These are phyloP conservation scores for Eupithecia exiguata DNA, from an alignment of 2,888 invertebrate species.

Conservation along the genomic window DNA sequence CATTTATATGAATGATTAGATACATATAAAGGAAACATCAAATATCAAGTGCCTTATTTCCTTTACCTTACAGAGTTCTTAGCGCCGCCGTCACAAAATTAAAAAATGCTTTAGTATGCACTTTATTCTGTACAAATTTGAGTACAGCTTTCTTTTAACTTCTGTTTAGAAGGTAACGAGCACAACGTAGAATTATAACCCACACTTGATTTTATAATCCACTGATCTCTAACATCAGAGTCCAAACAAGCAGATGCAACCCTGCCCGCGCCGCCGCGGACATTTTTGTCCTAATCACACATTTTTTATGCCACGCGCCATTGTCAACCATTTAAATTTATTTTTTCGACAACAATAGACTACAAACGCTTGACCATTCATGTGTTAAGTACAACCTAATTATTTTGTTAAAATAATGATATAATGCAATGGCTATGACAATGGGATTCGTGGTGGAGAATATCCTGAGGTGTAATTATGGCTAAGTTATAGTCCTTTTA, in stretches of 20 bases:
- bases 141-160: no score
- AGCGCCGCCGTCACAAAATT: no score
- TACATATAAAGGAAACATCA: no score
- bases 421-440: slow-evolving; percentile 54
- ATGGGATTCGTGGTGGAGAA: slow-evolving; percentile 55
- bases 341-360: slow-evolving; percentile 63
- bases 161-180: background rate
- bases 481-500: slow-evolving; percentile 37
- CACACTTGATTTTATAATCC: slow-evolving; percentile 23
- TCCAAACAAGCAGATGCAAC: slow-evolving; percentile 61
- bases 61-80: no score
- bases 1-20: no score
- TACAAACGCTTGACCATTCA: slow-evolving; percentile 64
- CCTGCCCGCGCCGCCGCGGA: slow-evolving; percentile 47
- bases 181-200: slow-evolving; percentile 7
- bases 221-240: slow-evolving; percentile 16
- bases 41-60: no score
- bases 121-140: no score
- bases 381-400: slow-evolving; percentile 67
- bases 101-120: no score
- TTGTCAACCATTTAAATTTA: slow-evolving; percentile 66
- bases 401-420: slow-evolving; percentile 77
- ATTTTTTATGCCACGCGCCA: slow-evolving; percentile 66
- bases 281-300: slow-evolving; percentile 60
- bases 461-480: slow-evolving; percentile 53